Evolutionary conservation across 2,113 vertebrate species (phyloP), one percentile per base, ranked within the genome.

Genomic region (Regulus satrapa): DNA sequence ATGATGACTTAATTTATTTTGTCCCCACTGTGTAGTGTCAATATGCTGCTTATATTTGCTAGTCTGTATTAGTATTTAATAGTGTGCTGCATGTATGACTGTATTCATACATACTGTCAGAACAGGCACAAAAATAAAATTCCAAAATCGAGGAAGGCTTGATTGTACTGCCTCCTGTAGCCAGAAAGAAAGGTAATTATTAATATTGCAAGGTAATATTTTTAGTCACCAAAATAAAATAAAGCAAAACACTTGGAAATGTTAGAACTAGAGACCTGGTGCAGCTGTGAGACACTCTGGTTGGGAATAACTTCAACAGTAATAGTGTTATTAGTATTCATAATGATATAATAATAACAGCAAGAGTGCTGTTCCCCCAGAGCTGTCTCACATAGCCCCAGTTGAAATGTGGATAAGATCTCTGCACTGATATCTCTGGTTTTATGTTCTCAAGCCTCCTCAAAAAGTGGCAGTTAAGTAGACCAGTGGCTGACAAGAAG

Each of bases 401-500:
- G 5, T 56, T 7, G 56, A 54, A 73, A 54, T 31, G 15, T 82
- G 34, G 12, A 51, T 78, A n/a, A n/a, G 23, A 78, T 59, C 58
- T 21, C 21, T 77, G 56, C 48, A 55, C 18, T 92, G 25, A 67
- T 83, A 14, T 41, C 28, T 90, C 32, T 18, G 31, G 9, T 75
- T 91, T 95, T 95, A 34, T 95, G 67, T 92, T 94, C 92, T 91
- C 34, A 83, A 97, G 97, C 40, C 89, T 97, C 62, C 63, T 93
- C 61, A 86, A 85, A 81, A 87, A 88, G 62, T 78, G 86, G 75
- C 91, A 94, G 63, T 62, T 82, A 75, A 72, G 13, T 14, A 90
- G 63, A 88, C 81, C 87, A n/a, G 23, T 38, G 38, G 20, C 58
- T 82, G 90, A 89, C 77, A 85, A 72, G 48, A 94, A 84, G 45